Evolutionary conservation across 30 jellyfish, hydroid and myxozoan species (phyloP).

Genomic region (Aurelia aurita complex sp. Pacific): DNA sequence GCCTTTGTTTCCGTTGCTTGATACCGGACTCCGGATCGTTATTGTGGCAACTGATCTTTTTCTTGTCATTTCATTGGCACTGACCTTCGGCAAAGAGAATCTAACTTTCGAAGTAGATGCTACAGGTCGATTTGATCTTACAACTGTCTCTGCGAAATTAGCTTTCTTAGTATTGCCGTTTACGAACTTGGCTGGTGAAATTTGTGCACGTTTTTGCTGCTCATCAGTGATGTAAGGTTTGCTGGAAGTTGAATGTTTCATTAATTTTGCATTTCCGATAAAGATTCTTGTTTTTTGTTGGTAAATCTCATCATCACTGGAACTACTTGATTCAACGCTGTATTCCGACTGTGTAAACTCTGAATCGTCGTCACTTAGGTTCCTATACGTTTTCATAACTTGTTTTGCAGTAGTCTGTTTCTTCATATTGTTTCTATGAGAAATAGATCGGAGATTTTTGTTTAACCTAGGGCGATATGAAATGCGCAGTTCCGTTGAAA

Average conservation of each 20-base stretch:
- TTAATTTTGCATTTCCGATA: not conserved
- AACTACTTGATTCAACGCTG: not conserved
- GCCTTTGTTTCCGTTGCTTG: not conserved
- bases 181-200: not conserved
- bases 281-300: not conserved
- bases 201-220: not conserved
- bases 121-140: not conserved
- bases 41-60: not conserved
- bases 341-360: not conserved
- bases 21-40: not conserved
- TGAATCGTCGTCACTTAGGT: not conserved
- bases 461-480: no score
- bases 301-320: not conserved
- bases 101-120: not conserved
- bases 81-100: not conserved
- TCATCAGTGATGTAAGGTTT: not conserved
- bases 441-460: no score
- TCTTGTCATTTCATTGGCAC: not conserved
- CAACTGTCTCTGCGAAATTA: no score
- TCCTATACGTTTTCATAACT: not conserved
- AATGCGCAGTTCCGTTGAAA: no score
- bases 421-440: no score
- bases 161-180: not conserved
- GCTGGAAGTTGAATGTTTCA: not conserved
- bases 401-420: not conserved